A percentile compares a stretch with the other conserved stretches of the same genome.
Evolutionary conservation across 2,888 invertebrate genomes (phyloP).

Genomic region (Dynastes maya): DNA sequence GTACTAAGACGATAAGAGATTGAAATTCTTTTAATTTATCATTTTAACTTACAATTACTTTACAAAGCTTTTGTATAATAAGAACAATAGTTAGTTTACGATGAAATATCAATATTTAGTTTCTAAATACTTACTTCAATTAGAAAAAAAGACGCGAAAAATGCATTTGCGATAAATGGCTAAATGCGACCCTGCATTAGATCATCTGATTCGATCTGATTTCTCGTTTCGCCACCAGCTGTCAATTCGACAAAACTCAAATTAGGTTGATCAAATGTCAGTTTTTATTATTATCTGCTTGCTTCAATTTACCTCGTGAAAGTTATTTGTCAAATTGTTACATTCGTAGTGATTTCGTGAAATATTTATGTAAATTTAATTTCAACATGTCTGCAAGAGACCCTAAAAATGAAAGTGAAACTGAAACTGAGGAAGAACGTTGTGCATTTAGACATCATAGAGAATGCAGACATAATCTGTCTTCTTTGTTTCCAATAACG

Average conservation of each 20-base stretch:
- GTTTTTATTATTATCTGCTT: neutral
- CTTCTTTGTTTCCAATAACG: slow-evolving; percentile 66
- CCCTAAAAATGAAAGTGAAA: slow-evolving; percentile 23
- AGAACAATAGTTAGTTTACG: neutral
- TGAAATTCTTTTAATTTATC: neutral
- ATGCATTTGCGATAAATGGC: neutral
- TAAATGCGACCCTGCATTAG: neutral
- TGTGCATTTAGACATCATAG: slow-evolving; percentile 60
- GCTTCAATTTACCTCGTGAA: neutral
- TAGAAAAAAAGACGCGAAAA: neutral
- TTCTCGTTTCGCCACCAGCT: neutral
- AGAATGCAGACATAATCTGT: slow-evolving; percentile 53
- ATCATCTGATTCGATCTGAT: slow-evolving; percentile 42
- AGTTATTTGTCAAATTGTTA: neutral
- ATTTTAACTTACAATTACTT: neutral
- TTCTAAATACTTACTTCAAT: neutral
- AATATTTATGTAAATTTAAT: neutral
- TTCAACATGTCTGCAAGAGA: slow-evolving; percentile 26
- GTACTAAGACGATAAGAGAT: neutral
- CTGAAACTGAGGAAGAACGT: slow-evolving; percentile 59
- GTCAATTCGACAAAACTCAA: neutral
- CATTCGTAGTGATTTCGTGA: neutral
- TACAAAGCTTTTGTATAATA: neutral
- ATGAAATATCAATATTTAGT: neutral
- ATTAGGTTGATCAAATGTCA: neutral